Evolutionary conservation across 2,797 vertebrate species (phyloP).

Genomic region (Saxicola maurus): DNA sequence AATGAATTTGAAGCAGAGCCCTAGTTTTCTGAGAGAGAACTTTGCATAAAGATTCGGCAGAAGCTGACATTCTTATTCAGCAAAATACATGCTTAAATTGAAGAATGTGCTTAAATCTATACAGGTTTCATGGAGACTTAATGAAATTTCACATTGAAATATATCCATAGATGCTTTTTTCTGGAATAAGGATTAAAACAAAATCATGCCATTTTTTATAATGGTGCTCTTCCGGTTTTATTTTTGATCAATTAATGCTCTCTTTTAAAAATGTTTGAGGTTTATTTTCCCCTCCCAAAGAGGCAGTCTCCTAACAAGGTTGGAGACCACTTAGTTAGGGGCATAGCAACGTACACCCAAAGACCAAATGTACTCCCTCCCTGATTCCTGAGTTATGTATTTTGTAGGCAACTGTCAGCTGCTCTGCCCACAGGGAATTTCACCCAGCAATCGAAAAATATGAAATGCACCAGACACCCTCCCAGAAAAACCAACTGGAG

Average conservation of each 20-base stretch:
- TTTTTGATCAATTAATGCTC: not conserved
- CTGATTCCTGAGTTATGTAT: not conserved
- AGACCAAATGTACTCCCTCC: not conserved
- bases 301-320: not conserved
- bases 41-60: not conserved
- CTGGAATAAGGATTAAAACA: not conserved
- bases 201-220: not conserved
- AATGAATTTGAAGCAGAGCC: slow-evolving; percentile 20
- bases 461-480: not conserved
- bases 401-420: not conserved
- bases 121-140: not conserved
- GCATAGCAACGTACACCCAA: not conserved
- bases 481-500: not conserved
- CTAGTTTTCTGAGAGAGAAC: not conserved
- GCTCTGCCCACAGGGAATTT: not conserved
- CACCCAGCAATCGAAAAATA: not conserved
- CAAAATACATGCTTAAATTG: not conserved
- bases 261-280: not conserved
- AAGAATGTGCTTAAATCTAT: not conserved
- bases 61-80: not conserved
- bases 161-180: not conserved
- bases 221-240: not conserved
- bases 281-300: rapidly evolving
- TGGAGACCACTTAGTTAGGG: not conserved
- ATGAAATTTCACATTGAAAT: not conserved